Percentiles rank a stretch among this genome's conserved stretches.
Conservation (phyloP, 2,113 vertebrate species). For the Rhadina sibilatrix region DNA sequence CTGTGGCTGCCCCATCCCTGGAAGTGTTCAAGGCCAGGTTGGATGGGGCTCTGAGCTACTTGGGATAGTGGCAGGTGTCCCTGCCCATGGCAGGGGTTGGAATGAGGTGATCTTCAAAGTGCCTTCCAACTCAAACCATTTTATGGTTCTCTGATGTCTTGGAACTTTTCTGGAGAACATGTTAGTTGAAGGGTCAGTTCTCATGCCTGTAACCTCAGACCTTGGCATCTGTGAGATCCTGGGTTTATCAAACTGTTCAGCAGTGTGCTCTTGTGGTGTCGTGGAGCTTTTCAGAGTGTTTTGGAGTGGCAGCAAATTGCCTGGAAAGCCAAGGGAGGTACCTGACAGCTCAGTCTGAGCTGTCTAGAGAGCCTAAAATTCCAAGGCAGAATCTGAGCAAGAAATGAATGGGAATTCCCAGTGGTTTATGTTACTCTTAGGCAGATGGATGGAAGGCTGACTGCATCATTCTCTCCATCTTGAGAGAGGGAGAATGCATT, state of each 20-base stretch:
- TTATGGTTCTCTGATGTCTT: neutral
- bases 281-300: neutral
- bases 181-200: neutral
- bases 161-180: neutral
- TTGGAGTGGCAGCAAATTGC: neutral
- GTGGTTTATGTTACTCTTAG: neutral
- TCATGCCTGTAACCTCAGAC: neutral
- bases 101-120: neutral
- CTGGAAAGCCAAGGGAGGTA: neutral
- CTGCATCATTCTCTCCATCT: neutral
- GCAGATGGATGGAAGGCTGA: neutral
- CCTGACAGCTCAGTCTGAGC: neutral
- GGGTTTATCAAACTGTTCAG: neutral
- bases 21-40: rapidly evolving
- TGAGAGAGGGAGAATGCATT: neutral
- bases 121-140: neutral
- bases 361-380: neutral
- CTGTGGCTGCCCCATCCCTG: neutral
- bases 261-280: neutral
- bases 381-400: neutral
- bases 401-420: neutral
- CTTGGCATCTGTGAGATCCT: neutral
- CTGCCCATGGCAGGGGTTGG: neutral
- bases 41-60: neutral
- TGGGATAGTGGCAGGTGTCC: neutral